Percentiles rank a stretch among this genome's conserved stretches.
Conservation (phyloP, 2,113 vertebrate species). For the Cariama cristata region DNA sequence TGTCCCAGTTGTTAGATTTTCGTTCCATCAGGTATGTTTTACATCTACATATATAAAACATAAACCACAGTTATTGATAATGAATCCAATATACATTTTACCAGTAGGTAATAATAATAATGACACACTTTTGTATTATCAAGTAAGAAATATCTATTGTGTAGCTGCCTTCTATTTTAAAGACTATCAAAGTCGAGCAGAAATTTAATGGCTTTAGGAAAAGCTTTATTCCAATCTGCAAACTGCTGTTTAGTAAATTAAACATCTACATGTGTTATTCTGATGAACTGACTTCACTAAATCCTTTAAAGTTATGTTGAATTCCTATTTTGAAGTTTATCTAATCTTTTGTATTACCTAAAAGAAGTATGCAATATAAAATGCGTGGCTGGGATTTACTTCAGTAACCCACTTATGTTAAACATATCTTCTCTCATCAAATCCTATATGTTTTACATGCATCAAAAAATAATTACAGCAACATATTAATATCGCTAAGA, state of each 20-base stretch:
- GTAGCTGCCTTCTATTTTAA: constrained; percentile 19
- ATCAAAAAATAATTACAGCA: constrained; percentile 68
- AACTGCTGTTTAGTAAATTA: constrained; percentile 46
- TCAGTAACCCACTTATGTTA: constrained; percentile 46
- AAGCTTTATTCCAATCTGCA: constrained; percentile 2
- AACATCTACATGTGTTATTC: constrained; percentile 23
- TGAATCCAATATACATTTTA: background rate
- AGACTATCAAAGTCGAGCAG: constrained; percentile 18
- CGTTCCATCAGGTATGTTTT: background rate
- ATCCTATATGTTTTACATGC: constrained; percentile 57
- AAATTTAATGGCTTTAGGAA: constrained; percentile 2
- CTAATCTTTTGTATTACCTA: background rate
- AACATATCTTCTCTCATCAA: constrained; percentile 58
- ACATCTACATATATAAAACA: constrained; percentile 4
- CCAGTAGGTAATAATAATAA: constrained; percentile 33
- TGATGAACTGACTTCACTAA: constrained; percentile 5
- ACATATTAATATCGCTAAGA: constrained; percentile 56
- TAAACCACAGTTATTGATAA: background rate
- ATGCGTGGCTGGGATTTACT: constrained; percentile 37
- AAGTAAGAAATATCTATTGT: background rate
- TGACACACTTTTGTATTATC: background rate
- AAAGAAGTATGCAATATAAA: background rate
- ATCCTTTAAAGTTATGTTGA: constrained; percentile 32
- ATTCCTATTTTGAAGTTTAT: constrained; percentile 43
- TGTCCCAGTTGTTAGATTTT: background rate